Evolutionary conservation across 2,797 vertebrate species (phyloP).

Genomic region (Muscicapa striata): DNA sequence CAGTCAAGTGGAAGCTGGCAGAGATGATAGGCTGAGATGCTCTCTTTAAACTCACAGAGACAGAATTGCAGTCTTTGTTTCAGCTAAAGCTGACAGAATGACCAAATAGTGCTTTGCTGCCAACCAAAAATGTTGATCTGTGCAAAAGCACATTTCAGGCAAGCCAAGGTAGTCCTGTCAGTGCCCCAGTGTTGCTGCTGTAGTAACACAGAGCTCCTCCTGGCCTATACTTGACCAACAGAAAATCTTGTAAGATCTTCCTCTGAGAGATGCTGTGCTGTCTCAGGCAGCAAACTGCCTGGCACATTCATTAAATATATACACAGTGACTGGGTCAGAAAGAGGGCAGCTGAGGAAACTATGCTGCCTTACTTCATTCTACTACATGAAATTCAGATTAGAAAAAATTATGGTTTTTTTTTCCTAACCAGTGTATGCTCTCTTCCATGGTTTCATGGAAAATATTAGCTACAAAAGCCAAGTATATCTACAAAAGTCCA

Average conservation of each 20-base stretch:
- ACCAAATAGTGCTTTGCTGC: background rate
- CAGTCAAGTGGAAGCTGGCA: background rate
- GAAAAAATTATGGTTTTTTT: background rate
- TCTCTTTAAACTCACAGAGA: background rate
- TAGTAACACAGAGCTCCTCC: background rate
- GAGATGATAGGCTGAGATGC: background rate
- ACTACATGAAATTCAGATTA: background rate
- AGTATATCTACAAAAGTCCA: background rate
- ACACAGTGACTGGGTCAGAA: background rate
- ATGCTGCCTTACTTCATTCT: background rate
- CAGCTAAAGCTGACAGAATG: background rate
- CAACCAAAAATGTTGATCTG: background rate
- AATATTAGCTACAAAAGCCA: background rate
- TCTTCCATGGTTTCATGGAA: background rate
- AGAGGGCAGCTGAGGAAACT: background rate
- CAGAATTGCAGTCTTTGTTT: background rate
- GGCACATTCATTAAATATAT: background rate
- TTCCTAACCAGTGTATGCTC: rapidly evolving
- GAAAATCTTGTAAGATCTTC: background rate
- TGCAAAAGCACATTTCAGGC: background rate
- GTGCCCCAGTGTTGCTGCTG: background rate
- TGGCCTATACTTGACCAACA: background rate
- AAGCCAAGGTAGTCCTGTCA: background rate
- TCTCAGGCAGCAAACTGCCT: background rate
- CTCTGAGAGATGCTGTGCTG: background rate